A percentile compares a stretch with the other conserved stretches of the same genome.
Conservation (phyloP, 53 echinoderm and acorn worm species). For the Mesocentrotus franciscanus region DNA sequence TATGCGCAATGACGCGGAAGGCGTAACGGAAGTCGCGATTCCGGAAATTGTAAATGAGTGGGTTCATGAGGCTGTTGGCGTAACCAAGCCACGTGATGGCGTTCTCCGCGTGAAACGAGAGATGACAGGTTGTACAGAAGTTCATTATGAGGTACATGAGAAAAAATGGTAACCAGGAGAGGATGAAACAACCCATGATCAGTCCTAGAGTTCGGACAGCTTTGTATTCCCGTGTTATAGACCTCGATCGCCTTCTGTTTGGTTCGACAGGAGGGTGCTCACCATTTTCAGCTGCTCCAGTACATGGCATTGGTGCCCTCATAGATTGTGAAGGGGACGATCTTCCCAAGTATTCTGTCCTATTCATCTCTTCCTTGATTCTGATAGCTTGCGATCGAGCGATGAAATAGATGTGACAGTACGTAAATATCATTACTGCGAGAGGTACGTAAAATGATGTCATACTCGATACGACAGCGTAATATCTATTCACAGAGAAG, state of each 20-base stretch:
- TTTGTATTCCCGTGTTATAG: constrained; percentile 72
- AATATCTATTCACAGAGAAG: constrained; percentile 70
- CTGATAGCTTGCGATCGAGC: constrained; percentile 73
- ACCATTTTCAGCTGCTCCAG: background rate
- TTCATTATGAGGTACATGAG: constrained; percentile 79
- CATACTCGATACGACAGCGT: constrained; percentile 72
- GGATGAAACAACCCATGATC: constrained; percentile 78
- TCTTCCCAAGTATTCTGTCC: constrained; percentile 51
- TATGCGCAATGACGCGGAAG: constrained; percentile 67
- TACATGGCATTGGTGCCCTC: constrained; percentile 19
- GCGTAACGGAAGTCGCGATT: constrained; percentile 71
- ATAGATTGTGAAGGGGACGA: constrained; percentile 28
- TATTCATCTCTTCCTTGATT: constrained; percentile 63
- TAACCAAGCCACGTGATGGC: constrained; percentile 79
- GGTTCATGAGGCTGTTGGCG: constrained; percentile 75
- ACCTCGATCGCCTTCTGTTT: constrained; percentile 58
- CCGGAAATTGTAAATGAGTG: constrained; percentile 74
- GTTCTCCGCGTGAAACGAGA: constrained; percentile 61
- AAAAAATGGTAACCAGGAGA: constrained; percentile 79
- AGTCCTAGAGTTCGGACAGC: constrained; percentile 75
- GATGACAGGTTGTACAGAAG: constrained; percentile 66
- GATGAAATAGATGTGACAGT: constrained; percentile 73
- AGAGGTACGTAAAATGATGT: constrained; percentile 78
- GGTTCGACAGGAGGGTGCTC: constrained; percentile 9
- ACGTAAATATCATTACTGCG: constrained; percentile 76